Percentiles rank a stretch among this genome's conserved stretches.
Conservation (phyloP, 2,888 invertebrate species). For the Laspeyria flexula region DNA sequence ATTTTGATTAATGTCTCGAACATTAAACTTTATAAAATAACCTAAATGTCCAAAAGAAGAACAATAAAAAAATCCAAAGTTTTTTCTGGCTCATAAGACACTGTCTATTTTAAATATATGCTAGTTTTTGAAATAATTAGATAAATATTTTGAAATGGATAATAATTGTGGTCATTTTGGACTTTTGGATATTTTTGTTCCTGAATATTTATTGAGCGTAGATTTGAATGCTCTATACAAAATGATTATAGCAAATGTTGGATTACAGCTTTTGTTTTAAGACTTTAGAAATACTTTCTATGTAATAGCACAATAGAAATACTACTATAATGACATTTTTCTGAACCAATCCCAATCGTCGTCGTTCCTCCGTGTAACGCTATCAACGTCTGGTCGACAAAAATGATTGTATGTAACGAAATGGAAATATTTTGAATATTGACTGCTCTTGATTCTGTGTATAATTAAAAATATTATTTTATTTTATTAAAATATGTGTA, state of each 20-base stretch:
- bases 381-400: slow-evolving; percentile 25
- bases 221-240: neutral
- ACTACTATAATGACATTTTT: no score
- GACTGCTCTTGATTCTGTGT: no score
- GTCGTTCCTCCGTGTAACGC: neutral
- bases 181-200: neutral
- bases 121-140: no score
- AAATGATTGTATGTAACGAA: slow-evolving; percentile 4
- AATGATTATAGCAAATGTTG: neutral
- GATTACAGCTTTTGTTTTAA: neutral
- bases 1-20: no score
- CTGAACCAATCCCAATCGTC: neutral
- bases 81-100: no score
- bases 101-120: no score
- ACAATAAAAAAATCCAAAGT: no score
- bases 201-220: neutral
- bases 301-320: neutral
- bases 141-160: no score
- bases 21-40: no score
- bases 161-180: neutral
- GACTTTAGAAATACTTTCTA: neutral
- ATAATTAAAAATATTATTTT: no score
- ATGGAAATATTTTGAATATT: slow-evolving; percentile 22
- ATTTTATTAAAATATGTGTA: no score
- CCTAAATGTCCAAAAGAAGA: no score